phyloP scores from a whole-genome alignment of 2,888 invertebrate species.

The Andrena praecox region DNA sequence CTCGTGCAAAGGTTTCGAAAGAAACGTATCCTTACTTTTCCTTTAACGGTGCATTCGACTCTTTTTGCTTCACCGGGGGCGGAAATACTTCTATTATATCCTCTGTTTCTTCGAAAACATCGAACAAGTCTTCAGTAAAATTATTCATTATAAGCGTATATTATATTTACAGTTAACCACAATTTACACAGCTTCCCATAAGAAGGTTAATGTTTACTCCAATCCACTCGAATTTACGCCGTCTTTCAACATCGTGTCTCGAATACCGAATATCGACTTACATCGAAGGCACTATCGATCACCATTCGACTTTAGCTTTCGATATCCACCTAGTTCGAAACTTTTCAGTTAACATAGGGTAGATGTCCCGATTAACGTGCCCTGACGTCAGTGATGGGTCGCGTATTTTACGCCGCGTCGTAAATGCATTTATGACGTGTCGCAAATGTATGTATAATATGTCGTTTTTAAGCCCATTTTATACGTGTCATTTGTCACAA shows the following conservation, averaged over 20 bases:
- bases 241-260: background rate
- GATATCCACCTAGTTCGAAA: background rate
- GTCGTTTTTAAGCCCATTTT: no score
- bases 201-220: background rate
- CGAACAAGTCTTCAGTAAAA: conserved; percentile 83
- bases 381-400: no score
- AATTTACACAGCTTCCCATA: background rate
- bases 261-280: background rate
- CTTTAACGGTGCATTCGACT: conserved; percentile 34
- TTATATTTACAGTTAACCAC: background rate
- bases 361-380: no score
- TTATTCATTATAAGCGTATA: conserved; percentile 77
- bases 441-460: no score
- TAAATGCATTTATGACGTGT: no score
- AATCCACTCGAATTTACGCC: background rate
- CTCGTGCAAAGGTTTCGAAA: conserved; percentile 27
- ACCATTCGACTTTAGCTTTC: conserved; percentile 7
- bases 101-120: conserved; percentile 82
- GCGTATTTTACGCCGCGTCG: no score
- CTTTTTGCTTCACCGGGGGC: conserved; percentile 38
- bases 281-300: conserved; percentile 15
- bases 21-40: conserved; percentile 50
- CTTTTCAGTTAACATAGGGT: background rate
- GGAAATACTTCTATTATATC: conserved; percentile 74
- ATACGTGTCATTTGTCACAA: no score